Percentiles rank a stretch among this genome's conserved stretches.
These are phyloP conservation scores for Lamellibrachia satsuma DNA, from an alignment of 2,888 invertebrate species.

Conservation along the genomic window DNA sequence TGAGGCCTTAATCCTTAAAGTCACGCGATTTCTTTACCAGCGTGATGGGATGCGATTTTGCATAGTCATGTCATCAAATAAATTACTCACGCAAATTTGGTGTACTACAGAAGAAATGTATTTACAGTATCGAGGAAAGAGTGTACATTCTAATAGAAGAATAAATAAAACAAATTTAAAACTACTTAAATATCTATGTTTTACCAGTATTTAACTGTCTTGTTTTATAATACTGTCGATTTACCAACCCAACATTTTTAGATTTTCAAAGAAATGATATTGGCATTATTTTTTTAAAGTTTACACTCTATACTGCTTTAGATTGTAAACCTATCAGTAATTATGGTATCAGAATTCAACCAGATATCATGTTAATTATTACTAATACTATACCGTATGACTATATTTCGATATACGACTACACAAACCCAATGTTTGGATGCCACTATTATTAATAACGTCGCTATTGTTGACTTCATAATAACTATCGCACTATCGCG, in stretches of 20 bases:
- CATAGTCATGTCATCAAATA: not conserved
- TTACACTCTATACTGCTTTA: not conserved
- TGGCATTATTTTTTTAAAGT: not conserved
- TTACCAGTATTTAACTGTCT: too few relatives aligned
- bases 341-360: not conserved
- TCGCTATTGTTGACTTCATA: not conserved
- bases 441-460: not conserved
- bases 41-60: not conserved
- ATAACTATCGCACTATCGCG: conserved; percentile 17
- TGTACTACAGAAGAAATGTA: too few relatives aligned
- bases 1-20: conserved; percentile 22
- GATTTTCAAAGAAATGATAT: not conserved
- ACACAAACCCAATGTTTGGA: not conserved
- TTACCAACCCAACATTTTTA: not conserved
- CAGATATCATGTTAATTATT: not conserved
- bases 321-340: not conserved
- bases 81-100: not conserved
- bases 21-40: not conserved
- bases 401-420: not conserved
- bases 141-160: not conserved
- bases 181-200: too few relatives aligned
- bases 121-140: not conserved
- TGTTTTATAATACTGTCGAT: too few relatives aligned
- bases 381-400: not conserved
- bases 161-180: not conserved